These are phyloP conservation scores for Umimayanthus kanabou DNA, from an alignment of 92 coral and sea anemone genomes.

Conservation along the genomic window DNA sequence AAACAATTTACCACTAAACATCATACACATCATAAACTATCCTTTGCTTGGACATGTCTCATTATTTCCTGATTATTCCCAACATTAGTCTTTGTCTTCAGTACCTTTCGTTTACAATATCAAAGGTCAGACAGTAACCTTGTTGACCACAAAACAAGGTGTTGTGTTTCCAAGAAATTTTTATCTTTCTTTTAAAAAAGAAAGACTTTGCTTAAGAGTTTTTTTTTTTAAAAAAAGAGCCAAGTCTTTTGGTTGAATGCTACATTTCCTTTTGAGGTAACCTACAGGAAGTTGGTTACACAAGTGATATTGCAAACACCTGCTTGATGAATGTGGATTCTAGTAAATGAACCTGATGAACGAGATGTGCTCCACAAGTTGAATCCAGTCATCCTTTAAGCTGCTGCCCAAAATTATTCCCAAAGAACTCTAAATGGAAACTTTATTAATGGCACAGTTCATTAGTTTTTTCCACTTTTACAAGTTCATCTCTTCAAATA, in stretches of 20 bases:
- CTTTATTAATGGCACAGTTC: neutral
- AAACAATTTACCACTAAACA: too few species aligned
- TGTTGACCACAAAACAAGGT: neutral
- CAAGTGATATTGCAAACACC: neutral
- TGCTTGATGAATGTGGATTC: slow-evolving; percentile 26
- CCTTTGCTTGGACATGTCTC: too few species aligned
- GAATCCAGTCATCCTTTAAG: neutral
- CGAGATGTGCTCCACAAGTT: neutral
- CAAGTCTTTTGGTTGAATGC: neutral
- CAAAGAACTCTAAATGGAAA: neutral
- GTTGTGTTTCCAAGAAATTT: neutral
- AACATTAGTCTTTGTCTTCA: neutral
- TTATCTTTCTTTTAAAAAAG: neutral
- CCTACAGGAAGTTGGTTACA: neutral
- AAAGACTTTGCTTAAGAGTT: neutral
- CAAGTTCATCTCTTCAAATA: neutral
- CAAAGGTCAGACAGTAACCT: neutral
- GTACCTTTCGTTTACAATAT: neutral
- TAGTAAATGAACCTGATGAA: neutral
- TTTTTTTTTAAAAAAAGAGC: neutral
- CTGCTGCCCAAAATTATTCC: neutral
- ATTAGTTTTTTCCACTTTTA: neutral
- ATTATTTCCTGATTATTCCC: too few species aligned
- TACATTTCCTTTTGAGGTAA: neutral
- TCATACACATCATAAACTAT: too few species aligned